phyloP scores from a whole-genome alignment of 2,797 vertebrate genomes.

The Rhinatrema bivittatum region DNA sequence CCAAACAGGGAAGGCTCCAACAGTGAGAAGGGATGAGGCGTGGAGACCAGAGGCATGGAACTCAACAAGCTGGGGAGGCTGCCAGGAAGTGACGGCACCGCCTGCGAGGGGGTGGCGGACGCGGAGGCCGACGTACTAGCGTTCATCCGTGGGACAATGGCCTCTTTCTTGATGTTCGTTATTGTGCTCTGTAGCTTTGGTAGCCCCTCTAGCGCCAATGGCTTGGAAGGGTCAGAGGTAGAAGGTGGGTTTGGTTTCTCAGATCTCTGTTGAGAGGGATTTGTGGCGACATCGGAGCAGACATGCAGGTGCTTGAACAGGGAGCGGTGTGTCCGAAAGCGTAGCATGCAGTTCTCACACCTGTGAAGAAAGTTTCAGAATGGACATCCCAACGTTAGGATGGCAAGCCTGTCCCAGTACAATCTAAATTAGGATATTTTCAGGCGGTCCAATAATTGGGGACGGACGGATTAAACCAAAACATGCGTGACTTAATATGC shows the following conservation, averaged over 20 bases:
- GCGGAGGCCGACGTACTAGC: neutral
- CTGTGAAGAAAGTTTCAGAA: slow-evolving; percentile 44
- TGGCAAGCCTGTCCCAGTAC: no score
- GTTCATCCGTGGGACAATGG: neutral
- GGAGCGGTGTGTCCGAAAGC: slow-evolving; percentile 81
- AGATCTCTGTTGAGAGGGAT: slow-evolving; percentile 31
- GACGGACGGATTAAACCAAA: neutral
- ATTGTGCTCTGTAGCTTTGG: slow-evolving; percentile 20
- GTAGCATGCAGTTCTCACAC: slow-evolving; percentile 87
- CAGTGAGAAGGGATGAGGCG: slow-evolving; percentile 39
- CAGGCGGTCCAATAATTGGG: no score
- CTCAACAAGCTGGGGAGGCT: slow-evolving; percentile 19
- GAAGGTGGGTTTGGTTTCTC: slow-evolving; percentile 11
- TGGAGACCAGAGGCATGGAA: slow-evolving; percentile 18
- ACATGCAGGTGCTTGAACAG: slow-evolving; percentile 90
- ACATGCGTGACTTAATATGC: no score
- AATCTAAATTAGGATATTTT: no score
- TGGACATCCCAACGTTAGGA: no score
- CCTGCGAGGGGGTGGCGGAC: neutral
- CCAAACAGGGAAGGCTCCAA: slow-evolving; percentile 33
- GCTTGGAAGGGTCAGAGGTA: slow-evolving; percentile 22
- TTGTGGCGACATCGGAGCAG: slow-evolving; percentile 74
- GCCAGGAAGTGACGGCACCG: neutral
- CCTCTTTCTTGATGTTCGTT: slow-evolving; percentile 24
- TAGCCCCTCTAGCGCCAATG: slow-evolving; percentile 12